Percentiles rank a stretch among this genome's conserved stretches.
phyloP scores from a whole-genome alignment of 1,140 invertebrate species.

The Drosophila asahinai region DNA sequence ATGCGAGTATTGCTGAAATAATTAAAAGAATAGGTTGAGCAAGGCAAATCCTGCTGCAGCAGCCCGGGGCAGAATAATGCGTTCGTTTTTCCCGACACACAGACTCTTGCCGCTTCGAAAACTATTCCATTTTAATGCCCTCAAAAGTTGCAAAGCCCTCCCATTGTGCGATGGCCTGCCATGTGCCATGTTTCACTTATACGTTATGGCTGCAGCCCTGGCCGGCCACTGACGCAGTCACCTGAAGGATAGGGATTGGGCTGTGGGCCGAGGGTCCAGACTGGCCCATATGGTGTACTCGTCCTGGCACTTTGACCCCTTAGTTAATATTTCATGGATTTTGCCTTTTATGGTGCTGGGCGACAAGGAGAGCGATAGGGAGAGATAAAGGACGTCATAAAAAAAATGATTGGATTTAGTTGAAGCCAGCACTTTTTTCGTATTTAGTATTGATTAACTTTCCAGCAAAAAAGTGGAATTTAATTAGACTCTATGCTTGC shows the following conservation, averaged over 20 bases:
- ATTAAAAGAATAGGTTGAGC: slow-evolving; percentile 27
- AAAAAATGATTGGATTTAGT: slow-evolving; percentile 40
- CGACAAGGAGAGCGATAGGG: not conserved
- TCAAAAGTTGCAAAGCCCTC: slow-evolving; percentile 22
- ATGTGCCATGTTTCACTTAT: slow-evolving; percentile 41
- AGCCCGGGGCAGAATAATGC: not conserved
- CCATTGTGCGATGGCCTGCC: slow-evolving; percentile 28
- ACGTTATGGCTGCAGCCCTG: slow-evolving; percentile 4
- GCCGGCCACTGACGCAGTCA: slow-evolving; percentile 33
- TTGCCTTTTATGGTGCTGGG: slow-evolving; percentile 16
- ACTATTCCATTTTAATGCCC: slow-evolving; percentile 26
- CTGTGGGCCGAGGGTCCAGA: slow-evolving; percentile 17
- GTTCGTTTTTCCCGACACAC: not conserved
- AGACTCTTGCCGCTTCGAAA: slow-evolving; percentile 3
- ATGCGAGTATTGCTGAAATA: slow-evolving; percentile 12
- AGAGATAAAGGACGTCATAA: slow-evolving; percentile 7
- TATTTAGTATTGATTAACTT: slow-evolving; percentile 4
- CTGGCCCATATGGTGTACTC: slow-evolving; percentile 44
- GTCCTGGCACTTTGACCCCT: slow-evolving; percentile 38
- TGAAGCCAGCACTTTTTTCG: slow-evolving; percentile 1
- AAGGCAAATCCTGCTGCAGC: not conserved
- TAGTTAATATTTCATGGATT: slow-evolving; percentile 51
- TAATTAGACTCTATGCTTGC: slow-evolving; percentile 20
- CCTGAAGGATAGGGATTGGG: slow-evolving; percentile 12
- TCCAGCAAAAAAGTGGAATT: slow-evolving; percentile 18